These are phyloP conservation scores for Drosophila asahinai DNA, from an alignment of 1,140 invertebrate genomes.

Conservation along the genomic window DNA sequence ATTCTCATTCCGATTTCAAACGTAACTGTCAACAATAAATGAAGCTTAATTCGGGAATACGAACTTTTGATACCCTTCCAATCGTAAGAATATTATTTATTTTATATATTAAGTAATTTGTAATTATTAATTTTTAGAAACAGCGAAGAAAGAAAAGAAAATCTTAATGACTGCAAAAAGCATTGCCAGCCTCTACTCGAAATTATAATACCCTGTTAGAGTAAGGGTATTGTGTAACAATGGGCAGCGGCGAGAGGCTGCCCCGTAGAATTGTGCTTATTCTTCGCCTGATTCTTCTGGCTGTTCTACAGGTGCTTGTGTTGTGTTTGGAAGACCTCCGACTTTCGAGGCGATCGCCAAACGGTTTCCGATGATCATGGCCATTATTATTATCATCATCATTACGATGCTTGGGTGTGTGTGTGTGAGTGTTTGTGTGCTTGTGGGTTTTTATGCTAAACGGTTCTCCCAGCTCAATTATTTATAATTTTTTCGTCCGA, in stretches of 20 bases:
- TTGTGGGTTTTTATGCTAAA: constrained; percentile 47
- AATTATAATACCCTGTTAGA: not conserved
- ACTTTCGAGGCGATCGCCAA: constrained; percentile 24
- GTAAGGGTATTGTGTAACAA: not conserved
- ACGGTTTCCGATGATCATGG: constrained; percentile 35
- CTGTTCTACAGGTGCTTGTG: constrained; percentile 4
- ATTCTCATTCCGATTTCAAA: constrained; percentile 43
- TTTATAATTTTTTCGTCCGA: constrained; percentile 50
- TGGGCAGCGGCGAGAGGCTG: not conserved
- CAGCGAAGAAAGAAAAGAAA: too few relatives aligned
- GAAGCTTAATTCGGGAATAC: not conserved
- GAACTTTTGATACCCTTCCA: not conserved
- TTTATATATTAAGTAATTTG: not conserved
- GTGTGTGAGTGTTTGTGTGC: not conserved
- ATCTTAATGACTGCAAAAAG: too few relatives aligned
- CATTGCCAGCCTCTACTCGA: not conserved
- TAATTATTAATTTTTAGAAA: not conserved
- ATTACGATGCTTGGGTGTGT: constrained; percentile 9
- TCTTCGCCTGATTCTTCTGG: constrained; percentile 4
- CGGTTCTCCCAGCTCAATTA: constrained; percentile 48
- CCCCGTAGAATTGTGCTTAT: constrained; percentile 5
- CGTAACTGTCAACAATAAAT: constrained; percentile 43
- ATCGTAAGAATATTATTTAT: not conserved
- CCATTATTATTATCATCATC: constrained; percentile 33
- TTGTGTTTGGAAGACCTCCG: constrained; percentile 12